Conservation (phyloP, 2,797 vertebrate genomes). For the Pseudomugil gertrudae region DNA sequence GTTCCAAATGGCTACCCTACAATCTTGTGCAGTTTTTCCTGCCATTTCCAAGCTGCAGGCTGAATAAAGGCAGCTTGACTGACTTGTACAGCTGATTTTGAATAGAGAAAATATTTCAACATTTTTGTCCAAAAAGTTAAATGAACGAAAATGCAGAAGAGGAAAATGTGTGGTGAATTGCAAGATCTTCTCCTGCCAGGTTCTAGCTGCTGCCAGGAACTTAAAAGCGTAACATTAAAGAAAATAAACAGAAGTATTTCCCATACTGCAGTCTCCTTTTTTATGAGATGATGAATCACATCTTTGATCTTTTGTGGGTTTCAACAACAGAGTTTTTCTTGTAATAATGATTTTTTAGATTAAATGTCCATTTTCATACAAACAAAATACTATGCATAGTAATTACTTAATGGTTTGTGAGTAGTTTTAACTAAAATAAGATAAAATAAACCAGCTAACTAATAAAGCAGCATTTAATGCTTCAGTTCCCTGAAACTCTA, state of each 20-base stretch:
- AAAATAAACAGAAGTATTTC: not conserved
- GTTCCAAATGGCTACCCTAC: constrained; percentile 37
- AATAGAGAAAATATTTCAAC: constrained; percentile 25
- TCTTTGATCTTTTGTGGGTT: constrained; percentile 9
- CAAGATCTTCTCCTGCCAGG: not conserved
- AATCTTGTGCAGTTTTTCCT: constrained; percentile 21
- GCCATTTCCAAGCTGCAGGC: constrained; percentile 32
- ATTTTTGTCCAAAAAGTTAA: constrained; percentile 1
- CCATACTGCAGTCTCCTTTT: not conserved
- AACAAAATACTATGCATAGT: not conserved
- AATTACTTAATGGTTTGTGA: not conserved
- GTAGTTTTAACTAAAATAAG: not conserved
- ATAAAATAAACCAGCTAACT: not conserved
- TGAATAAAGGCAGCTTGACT: constrained; percentile 46
- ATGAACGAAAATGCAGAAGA: constrained; percentile 8
- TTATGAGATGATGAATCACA: not conserved
- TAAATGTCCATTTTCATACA: not conserved
- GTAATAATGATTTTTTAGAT: too few relatives aligned
- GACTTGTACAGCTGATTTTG: constrained; percentile 28
- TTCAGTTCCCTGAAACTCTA: not conserved
- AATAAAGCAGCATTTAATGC: not conserved
- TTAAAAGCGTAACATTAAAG: constrained; percentile 8
- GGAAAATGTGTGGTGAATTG: constrained; percentile 6
- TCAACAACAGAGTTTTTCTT: not conserved
- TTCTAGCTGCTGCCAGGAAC: not conserved